Percentiles rank a stretch among this genome's conserved stretches.
phyloP scores from a whole-genome alignment of 2,888 invertebrate species.

The Meganola albula region DNA sequence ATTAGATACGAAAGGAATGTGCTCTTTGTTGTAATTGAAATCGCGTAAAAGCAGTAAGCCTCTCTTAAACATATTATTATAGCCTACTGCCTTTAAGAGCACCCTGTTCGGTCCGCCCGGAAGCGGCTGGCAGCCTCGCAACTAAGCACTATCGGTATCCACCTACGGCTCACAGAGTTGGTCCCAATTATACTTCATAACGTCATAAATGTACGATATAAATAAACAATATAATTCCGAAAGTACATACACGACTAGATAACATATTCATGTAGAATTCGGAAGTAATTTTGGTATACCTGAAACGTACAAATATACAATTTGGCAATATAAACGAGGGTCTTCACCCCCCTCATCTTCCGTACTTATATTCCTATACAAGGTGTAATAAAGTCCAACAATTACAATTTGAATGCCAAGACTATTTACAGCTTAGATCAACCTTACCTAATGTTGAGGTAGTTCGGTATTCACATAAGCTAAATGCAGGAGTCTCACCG shows the following conservation, averaged over 20 bases:
- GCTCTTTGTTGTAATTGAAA: constrained; percentile 63
- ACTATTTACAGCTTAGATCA: constrained; percentile 69
- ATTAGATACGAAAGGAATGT: constrained; percentile 48
- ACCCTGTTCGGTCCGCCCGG: constrained; percentile 44
- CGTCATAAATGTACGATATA: constrained; percentile 64
- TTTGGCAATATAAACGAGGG: constrained; percentile 63
- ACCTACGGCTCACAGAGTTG: constrained; percentile 67
- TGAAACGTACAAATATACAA: constrained; percentile 65
- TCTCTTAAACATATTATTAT: constrained; percentile 76
- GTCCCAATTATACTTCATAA: constrained; percentile 70
- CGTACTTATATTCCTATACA: constrained; percentile 37
- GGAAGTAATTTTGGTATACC: constrained; percentile 74
- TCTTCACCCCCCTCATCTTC: constrained; percentile 36
- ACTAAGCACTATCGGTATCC: constrained; percentile 44
- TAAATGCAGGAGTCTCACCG: constrained; percentile 58
- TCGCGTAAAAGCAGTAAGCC: constrained; percentile 60
- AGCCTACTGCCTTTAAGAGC: constrained; percentile 64
- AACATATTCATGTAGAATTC: constrained; percentile 77
- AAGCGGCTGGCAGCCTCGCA: constrained; percentile 34
- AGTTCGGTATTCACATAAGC: constrained; percentile 61
- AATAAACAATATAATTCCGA: constrained; percentile 74
- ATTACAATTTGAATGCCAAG: constrained; percentile 47
- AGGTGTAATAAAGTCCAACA: constrained; percentile 46
- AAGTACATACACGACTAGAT: constrained; percentile 78
- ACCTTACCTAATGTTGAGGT: constrained; percentile 75